Evolutionary conservation across 53 echinoderm and acorn worm species (phyloP), one percentile per base, ranked within the genome.

Genomic region (Astropecten irregularis): DNA sequence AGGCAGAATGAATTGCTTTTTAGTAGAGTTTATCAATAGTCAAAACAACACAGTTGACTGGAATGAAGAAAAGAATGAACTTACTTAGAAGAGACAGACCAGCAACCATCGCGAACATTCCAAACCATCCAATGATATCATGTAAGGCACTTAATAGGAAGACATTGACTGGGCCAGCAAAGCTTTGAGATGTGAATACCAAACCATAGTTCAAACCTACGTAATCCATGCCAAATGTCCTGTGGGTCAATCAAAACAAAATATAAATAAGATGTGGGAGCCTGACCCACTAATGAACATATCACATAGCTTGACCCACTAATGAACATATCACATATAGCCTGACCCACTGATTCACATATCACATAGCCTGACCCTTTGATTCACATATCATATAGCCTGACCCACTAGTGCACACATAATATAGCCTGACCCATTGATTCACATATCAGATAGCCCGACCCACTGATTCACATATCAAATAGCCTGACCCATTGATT

Each of bases 131-230:
- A 8, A 95, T 22, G 27, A 73, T 46, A 57, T 90, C 95, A 68
- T 84, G 86, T 38, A 92, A 69, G 11, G 86, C 69, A 29, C 81
- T 82, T 0, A 88, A 85, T 26, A 95, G 66, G 39, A 92, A 38
- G 0, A 90, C 87, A 20, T 85, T 92, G 1, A 84, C 85, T 1
- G 85, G 69, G 0, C 82, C 88, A 7, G 95, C 79, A 34, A 95
- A 10, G 9, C 82, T 81, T 23, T 85, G 79, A 16, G 90, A 84
- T 2, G 95, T 90, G 48, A 95, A 95, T 37, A 95, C 39, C 37
- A 95, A 51, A 23, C 95, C 95, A 46, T 92, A 95, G 87, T 95
- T 95, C 18, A 85, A 55, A 16, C 95, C 95, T 63, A 95, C 84
- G 44, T 90, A 85, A 32, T 88, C 88, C 13, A 67, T 70, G 39